Base-by-base conservation (phyloP, 2,797 vertebrate species). In the Eupleurogrammus muticus region DNA sequence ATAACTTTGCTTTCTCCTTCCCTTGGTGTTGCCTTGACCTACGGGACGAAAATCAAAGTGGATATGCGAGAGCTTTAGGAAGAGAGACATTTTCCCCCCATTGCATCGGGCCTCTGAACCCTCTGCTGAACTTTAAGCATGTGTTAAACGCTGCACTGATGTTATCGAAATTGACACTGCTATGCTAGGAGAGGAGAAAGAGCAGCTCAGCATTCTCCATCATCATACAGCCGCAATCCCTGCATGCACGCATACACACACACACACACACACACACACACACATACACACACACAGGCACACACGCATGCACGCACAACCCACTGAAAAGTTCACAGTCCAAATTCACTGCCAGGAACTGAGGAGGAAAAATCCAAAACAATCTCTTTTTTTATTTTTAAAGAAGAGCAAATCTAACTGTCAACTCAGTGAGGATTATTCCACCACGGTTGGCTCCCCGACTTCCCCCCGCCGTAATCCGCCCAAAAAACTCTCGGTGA, bases 401-500 rank as follows among this genome's bases (percentile, higher is more conserved):
- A 88, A 87, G 84, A 89, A 75, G 83, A 89, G 80, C 75, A 90
- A 89, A 90, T 90, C 87, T 88, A 82, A 85, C 88, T 90, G 90
- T 92, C 89, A 93, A 83, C 87, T 91, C 82, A 79, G 79, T 55
- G 69, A 81, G 86, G 88, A 92, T 92, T 92, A 92, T 90, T 90
- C 82, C 77, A 90, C 79, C 92, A 93, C 44, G 36, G 74, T 92
- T 77, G 53, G 87, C 89, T 83, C 84, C 90, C 91, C 83, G 84
- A 85, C 89, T 91, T 90, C 92, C 89, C 92, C 89, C 90, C 87
- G 88, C 83, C 90, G 85, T 94, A 96, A 94, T 95, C 96, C 95
- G 93, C 93, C 93, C 91, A 90, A 95, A 95, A 96, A 95, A 95
- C 93, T 96, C 94, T 85, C 93, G 91, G 93, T 94, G 94, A 96